Percentiles rank a stretch among this genome's conserved stretches.
These are phyloP conservation scores for Rotaria socialis DNA, from an alignment of 2,888 invertebrate genomes.

Conservation along the genomic window DNA sequence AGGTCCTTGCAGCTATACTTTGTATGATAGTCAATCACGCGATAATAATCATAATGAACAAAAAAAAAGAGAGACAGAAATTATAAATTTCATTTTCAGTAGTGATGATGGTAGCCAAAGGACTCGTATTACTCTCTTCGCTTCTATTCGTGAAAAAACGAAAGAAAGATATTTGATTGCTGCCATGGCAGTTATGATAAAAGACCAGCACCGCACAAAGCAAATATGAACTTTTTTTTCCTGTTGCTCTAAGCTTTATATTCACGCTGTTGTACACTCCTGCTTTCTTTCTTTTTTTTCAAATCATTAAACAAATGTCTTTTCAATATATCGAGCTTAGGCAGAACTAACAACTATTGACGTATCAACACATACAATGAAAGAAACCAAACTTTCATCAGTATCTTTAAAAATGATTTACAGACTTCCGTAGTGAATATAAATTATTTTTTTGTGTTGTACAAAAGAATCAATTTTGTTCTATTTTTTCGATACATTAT, in stretches of 20 bases:
- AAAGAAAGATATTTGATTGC: neutral
- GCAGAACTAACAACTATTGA: neutral
- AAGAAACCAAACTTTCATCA: neutral
- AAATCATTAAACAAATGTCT: constrained; percentile 6
- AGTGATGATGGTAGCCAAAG: neutral
- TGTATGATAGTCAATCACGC: neutral
- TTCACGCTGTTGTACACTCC: neutral
- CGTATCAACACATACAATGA: neutral
- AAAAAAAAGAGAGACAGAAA: neutral
- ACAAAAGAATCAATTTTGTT: neutral
- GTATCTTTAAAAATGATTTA: neutral
- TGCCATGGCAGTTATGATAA: neutral
- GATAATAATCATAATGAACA: neutral
- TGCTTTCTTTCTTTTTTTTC: neutral
- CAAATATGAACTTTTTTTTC: constrained; percentile 11
- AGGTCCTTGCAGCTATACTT: neutral
- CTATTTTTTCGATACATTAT: neutral
- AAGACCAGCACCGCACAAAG: neutral
- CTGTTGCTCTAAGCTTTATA: neutral
- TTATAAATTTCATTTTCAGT: neutral
- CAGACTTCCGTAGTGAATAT: neutral
- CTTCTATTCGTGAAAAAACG: constrained; percentile 3
- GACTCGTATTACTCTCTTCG: neutral
- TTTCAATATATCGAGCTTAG: neutral
- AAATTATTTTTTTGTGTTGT: neutral